Conservation (phyloP, 1,140 invertebrate species). For the Bathynomus jamesi region DNA sequence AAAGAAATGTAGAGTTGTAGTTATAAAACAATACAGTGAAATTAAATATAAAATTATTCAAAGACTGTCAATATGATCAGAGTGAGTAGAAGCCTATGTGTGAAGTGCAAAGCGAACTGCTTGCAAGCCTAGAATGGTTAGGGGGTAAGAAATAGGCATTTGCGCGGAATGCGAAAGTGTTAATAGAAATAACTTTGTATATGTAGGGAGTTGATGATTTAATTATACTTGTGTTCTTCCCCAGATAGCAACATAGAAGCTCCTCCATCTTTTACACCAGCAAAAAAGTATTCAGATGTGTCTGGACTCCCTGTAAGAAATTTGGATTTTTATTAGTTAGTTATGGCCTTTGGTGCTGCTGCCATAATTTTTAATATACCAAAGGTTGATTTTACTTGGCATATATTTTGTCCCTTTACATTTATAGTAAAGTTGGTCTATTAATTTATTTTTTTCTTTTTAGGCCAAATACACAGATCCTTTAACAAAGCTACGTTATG, state of each 20-base stretch:
- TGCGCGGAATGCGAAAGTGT: background rate
- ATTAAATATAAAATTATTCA: too few species aligned
- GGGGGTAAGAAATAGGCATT: too few species aligned
- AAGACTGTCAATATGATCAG: too few species aligned
- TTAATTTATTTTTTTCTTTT: slow-evolving; percentile 42
- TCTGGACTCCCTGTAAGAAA: slow-evolving; percentile 65
- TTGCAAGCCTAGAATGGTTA: too few species aligned
- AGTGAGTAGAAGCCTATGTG: background rate
- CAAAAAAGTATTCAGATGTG: slow-evolving; percentile 89
- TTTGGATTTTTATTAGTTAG: background rate
- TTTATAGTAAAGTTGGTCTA: too few species aligned
- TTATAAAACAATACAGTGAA: too few species aligned
- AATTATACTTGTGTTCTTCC: slow-evolving; percentile 8
- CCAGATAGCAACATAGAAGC: slow-evolving; percentile 62
- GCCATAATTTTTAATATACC: too few species aligned
- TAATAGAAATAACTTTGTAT: background rate
- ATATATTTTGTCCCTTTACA: too few species aligned
- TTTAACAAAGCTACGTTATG: slow-evolving; percentile 75
- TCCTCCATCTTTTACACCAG: slow-evolving; percentile 78
- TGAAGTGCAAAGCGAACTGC: background rate
- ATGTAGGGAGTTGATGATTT: background rate
- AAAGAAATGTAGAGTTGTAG: too few species aligned
- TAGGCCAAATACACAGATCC: slow-evolving; percentile 79
- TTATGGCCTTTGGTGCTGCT: too few species aligned
- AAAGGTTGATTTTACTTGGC: too few species aligned